A percentile compares a stretch with the other conserved stretches of the same genome.
Evolutionary conservation across 1,140 invertebrate species (phyloP).

Genomic region (Drepana arcuata): DNA sequence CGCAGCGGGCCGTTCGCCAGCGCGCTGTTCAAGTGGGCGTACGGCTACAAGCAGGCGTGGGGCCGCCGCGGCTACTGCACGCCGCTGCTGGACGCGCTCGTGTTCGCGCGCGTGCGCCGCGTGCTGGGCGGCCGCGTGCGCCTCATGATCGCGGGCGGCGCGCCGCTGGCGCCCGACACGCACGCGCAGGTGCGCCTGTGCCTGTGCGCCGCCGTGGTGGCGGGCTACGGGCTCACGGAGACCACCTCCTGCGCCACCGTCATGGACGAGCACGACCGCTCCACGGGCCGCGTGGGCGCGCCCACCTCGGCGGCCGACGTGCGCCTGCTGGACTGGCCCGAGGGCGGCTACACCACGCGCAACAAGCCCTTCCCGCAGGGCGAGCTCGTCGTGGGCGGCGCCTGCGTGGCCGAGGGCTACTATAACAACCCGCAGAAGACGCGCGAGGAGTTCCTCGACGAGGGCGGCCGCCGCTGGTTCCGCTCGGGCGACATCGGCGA

Average conservation of each 20-base stretch:
- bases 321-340: conserved; percentile 93
- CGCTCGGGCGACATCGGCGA: conserved; percentile 97
- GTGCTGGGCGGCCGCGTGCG: conserved; percentile 91
- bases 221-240: conserved; percentile 98
- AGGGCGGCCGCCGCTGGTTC: conserved; percentile 86
- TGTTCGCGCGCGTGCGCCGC: conserved; percentile 83
- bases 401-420: conserved; percentile 93
- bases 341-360: conserved; percentile 91
- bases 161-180: conserved; percentile 95
- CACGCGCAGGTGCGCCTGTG: conserved; percentile 95
- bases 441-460: conserved; percentile 90
- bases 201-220: conserved; percentile 90
- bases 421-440: conserved; percentile 93
- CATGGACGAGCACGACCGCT: conserved; percentile 79
- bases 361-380: conserved; percentile 90
- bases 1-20: conserved; percentile 82
- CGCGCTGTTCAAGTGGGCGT: conserved; percentile 92
- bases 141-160: conserved; percentile 92
- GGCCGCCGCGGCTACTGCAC: conserved; percentile 87
- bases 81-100: conserved; percentile 81
- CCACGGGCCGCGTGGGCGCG: conserved; percentile 88
- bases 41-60: conserved; percentile 92
- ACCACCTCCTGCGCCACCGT: conserved; percentile 94
- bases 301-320: conserved; percentile 91
- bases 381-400: conserved; percentile 94